These are phyloP conservation scores for Cheilosia vulpina DNA, from an alignment of 2,888 invertebrate genomes.

Conservation along the genomic window DNA sequence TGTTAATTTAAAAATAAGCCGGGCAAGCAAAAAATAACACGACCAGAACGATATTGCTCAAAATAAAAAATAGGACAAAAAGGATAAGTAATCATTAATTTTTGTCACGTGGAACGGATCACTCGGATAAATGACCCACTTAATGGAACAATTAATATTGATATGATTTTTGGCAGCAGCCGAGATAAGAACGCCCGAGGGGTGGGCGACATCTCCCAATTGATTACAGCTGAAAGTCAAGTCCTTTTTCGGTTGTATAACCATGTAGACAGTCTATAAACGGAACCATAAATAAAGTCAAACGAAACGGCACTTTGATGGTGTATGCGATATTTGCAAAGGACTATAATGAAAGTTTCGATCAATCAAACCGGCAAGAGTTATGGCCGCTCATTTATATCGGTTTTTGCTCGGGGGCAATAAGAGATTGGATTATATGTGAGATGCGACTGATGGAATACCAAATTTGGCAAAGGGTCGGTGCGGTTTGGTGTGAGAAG, in stretches of 20 bases:
- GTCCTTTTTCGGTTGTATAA: slow-evolving; percentile 1
- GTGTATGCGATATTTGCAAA: slow-evolving; percentile 30
- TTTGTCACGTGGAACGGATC: slow-evolving; percentile 52
- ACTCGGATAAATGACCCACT: slow-evolving; percentile 56
- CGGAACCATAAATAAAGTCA: slow-evolving; percentile 52
- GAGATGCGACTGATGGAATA: slow-evolving; percentile 15
- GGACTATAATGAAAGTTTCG: slow-evolving; percentile 59
- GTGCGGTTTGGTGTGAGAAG: neutral
- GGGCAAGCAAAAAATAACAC: neutral
- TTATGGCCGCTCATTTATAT: slow-evolving; percentile 61
- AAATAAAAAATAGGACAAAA: slow-evolving; percentile 15
- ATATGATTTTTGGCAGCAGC: slow-evolving; percentile 64
- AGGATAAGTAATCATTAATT: slow-evolving; percentile 39
- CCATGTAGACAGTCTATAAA: slow-evolving; percentile 46
- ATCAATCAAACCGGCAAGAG: slow-evolving; percentile 69
- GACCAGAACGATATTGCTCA: neutral
- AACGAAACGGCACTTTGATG: slow-evolving; percentile 51
- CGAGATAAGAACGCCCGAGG: slow-evolving; percentile 35
- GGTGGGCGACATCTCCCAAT: slow-evolving; percentile 40
- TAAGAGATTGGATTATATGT: slow-evolving; percentile 16
- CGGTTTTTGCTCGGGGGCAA: neutral
- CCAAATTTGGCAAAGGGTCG: slow-evolving; percentile 1
- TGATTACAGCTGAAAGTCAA: slow-evolving; percentile 45
- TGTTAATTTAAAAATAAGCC: slow-evolving; percentile 59
- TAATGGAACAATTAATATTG: slow-evolving; percentile 70